Base-by-base conservation (phyloP, 2,888 invertebrate genomes). In the Lochmaea crataegi region DNA sequence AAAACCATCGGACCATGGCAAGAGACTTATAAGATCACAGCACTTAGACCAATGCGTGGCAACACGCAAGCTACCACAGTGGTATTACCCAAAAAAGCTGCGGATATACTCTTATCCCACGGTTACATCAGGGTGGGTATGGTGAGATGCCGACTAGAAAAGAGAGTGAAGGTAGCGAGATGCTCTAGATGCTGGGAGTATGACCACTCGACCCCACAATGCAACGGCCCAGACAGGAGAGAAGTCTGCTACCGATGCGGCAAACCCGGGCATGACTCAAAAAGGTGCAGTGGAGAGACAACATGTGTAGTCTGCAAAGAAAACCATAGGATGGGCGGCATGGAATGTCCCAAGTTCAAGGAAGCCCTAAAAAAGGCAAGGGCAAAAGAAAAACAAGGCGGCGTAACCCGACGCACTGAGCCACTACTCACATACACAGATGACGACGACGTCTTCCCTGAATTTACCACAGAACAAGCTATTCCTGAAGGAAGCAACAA, bases 331-430 rank as follows among this genome's bases (percentile, higher is more conserved):
- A 22, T 45, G 41, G 71, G 16, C n/a, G n/a, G n/a, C n/a, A n/a
- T n/a, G n/a, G n/a, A n/a, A 2, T 71, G 71, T 26, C 64, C 64
- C 16, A 22, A 42, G 9, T 65, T 71, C n/a, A 65, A 16, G 12
- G 65, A 57, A 12, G 58, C 63, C 3, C 16, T 53, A 7, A 53
- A 53, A 9, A 16, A 16, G 7, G 51, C 51, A 2, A 18, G 16
- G 16, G 9, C 18, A 1, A 16, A 53, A 9, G 51, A 53, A 2
- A n/a, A 9, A 7, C 16, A 1, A n/a, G 7, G 51, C 0, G 7
- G 16, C 16, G 1, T 53, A 9, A 6, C 7, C 2, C 7, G 18
- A 10, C 16, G 51, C 16, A 3, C 5, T 6, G 51, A 1, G n/a
- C 2, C 18, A 9, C 9, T 18, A 7, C 4, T 7, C 16, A 53